Evolutionary conservation across 1,140 invertebrate genomes (phyloP), one percentile per base, ranked within the genome.

Genomic region (Listronotus bonariensis): DNA sequence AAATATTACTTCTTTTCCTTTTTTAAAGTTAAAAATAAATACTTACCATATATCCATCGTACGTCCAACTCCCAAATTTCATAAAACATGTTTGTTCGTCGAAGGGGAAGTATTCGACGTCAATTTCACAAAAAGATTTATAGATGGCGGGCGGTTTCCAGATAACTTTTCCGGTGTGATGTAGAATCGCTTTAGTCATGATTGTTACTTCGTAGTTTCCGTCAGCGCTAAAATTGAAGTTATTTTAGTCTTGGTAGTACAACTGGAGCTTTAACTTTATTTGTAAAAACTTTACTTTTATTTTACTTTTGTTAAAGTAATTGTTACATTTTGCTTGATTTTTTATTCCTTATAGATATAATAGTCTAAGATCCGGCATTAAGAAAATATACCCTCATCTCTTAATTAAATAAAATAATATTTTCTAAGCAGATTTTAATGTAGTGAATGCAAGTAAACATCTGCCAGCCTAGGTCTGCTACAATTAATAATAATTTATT

Each of bases 81-180:
- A 98, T 95, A 79, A 93, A 91, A 81, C 96, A 98, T 26, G 91
- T 92, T 79, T 98, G 96, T 79, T 95, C 88, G 80, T 98, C 96
- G 81, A 96, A 97, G 18, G 95, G 95, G 80, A 98, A 97, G 80
- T 95, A 97, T 80, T 94, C 91, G 70, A 97, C 94, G 82, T 98
- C 92, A 71, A 98, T 97, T 83, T 97, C 93, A 78, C 95, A 97
- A 79, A 95, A 97, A 64, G 93, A 97, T 84, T 98, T 98, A 84
- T 97, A 98, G 80, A 98, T 97, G 65, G 96, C 96, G 48, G 96
- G 96, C 34, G 96, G 96, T 76, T 97, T 96, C 96, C 96, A 99
- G 38, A 92, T 83, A 32, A 98, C 95, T 81, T 91, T 93, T 15
- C 96, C 96, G 67, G 92, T 92, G 77, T 94, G 90, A 76, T 95